A percentile compares a stretch with the other conserved stretches of the same genome.
Evolutionary conservation across 2,797 vertebrate species (phyloP).

Genomic region (Echiichthys vipera): DNA sequence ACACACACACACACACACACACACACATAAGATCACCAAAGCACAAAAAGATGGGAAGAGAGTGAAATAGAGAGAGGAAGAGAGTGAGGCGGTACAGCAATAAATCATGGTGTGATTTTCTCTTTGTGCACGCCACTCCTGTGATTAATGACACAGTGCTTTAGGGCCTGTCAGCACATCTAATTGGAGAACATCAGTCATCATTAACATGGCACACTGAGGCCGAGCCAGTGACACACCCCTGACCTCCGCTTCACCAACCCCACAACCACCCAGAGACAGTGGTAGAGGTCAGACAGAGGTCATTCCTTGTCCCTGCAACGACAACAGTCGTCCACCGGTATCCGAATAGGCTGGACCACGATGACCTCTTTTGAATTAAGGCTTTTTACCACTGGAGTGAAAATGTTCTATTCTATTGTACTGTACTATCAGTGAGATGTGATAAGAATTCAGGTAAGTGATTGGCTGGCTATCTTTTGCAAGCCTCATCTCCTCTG

Average conservation of each 20-base stretch:
- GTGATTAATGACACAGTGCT: slow-evolving; percentile 86
- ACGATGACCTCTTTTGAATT: slow-evolving; percentile 32
- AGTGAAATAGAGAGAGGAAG: slow-evolving; percentile 57
- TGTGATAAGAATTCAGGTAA: slow-evolving; percentile 60
- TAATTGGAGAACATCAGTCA: slow-evolving; percentile 89
- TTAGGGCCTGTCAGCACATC: slow-evolving; percentile 85
- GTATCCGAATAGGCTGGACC: no score
- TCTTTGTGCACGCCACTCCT: slow-evolving; percentile 74
- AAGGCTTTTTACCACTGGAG: slow-evolving; percentile 20
- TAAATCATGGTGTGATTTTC: slow-evolving; percentile 86
- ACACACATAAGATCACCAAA: slow-evolving; percentile 73
- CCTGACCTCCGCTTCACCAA: slow-evolving; percentile 68
- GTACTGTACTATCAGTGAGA: slow-evolving; percentile 16
- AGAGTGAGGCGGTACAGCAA: slow-evolving; percentile 72
- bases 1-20: no score
- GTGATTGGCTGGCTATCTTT: slow-evolving; percentile 48
- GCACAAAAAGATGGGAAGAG: slow-evolving; percentile 68
- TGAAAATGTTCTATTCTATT: slow-evolving; percentile 5
- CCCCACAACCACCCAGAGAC: slow-evolving; percentile 60
- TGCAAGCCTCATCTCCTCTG: slow-evolving; percentile 37
- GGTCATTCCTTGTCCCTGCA: slow-evolving; percentile 54
- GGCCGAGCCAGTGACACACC: slow-evolving; percentile 68
- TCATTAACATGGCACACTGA: slow-evolving; percentile 83
- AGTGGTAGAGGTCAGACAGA: slow-evolving; percentile 62
- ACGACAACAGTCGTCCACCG: slow-evolving; percentile 15